Conservation (phyloP, 2,888 invertebrate genomes). For the Sinhomidia bicolor region DNA sequence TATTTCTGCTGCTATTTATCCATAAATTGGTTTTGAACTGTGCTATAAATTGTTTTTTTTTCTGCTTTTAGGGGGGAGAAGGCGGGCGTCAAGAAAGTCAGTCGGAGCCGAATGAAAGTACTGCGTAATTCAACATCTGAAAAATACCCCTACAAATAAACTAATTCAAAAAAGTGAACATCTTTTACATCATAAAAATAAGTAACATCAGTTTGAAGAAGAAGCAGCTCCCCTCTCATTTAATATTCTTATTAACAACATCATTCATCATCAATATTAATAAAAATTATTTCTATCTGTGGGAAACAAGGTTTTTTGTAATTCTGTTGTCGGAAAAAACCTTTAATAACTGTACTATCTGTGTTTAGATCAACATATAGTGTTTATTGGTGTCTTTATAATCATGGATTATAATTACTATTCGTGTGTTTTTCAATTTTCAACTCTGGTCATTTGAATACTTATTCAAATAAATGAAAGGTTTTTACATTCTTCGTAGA, state of each 20-base stretch:
- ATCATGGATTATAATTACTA: constrained; percentile 71
- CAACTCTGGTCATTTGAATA: constrained; percentile 77
- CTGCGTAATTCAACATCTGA: constrained; percentile 71
- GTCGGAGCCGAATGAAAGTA: constrained; percentile 74
- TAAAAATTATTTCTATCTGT: constrained; percentile 73
- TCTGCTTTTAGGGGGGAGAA: constrained; percentile 69
- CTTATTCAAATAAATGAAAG: constrained; percentile 76
- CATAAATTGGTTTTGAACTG: too few species aligned
- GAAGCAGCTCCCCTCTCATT: constrained; percentile 73
- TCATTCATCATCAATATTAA: constrained; percentile 68
- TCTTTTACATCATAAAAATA: constrained; percentile 63
- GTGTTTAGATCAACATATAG: constrained; percentile 68
- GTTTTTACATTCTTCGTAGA: constrained; percentile 78
- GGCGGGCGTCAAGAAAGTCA: constrained; percentile 74
- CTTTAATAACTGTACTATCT: constrained; percentile 66
- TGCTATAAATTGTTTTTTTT: too few species aligned
- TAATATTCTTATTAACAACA: constrained; percentile 69
- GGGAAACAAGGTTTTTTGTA: constrained; percentile 72
- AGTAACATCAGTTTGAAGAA: constrained; percentile 67
- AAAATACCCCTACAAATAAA: constrained; percentile 56
- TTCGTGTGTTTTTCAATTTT: constrained; percentile 74
- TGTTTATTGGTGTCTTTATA: constrained; percentile 72
- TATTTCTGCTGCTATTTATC: too few species aligned
- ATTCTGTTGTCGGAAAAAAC: constrained; percentile 65
- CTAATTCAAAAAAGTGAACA: constrained; percentile 55